Evolutionary conservation across 2,888 invertebrate genomes (phyloP).

Genomic region (Pristionchus arcanus): DNA sequence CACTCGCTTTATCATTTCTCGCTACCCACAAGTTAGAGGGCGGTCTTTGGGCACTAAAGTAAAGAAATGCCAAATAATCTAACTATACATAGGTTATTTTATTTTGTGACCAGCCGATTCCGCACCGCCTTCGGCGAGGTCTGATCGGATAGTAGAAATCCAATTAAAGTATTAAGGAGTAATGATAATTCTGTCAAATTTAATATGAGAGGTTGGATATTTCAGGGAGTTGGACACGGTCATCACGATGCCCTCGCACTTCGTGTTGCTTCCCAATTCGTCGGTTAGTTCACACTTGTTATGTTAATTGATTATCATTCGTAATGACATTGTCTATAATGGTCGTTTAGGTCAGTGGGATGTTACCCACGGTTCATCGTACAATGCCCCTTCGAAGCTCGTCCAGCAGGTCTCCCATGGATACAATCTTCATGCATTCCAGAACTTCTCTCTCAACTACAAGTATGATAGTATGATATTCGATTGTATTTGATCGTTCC

Average conservation of each 20-base stretch:
- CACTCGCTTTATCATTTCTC: too few relatives aligned
- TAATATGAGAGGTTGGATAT: not conserved
- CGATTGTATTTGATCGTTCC: not conserved
- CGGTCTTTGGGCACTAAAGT: too few relatives aligned
- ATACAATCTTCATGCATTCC: slow-evolving; percentile 70
- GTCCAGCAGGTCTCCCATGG: slow-evolving; percentile 69
- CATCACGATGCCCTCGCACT: slow-evolving; percentile 74
- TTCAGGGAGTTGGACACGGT: slow-evolving; percentile 72
- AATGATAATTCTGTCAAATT: not conserved
- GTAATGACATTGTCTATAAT: not conserved
- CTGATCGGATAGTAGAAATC: too few relatives aligned
- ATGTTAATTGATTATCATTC: not conserved
- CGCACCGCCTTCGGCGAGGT: too few relatives aligned
- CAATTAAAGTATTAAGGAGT: too few relatives aligned
- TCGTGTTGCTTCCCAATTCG: slow-evolving; percentile 66
- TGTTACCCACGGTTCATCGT: slow-evolving; percentile 72
- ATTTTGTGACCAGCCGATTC: too few relatives aligned
- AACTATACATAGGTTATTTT: too few relatives aligned
- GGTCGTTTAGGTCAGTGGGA: slow-evolving; percentile 75
- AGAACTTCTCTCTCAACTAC: slow-evolving; percentile 97
- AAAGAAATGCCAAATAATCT: too few relatives aligned
- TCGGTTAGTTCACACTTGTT: slow-evolving; percentile 58
- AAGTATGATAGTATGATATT: slow-evolving; percentile 82
- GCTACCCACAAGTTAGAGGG: too few relatives aligned
- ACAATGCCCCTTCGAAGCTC: slow-evolving; percentile 73